Evolutionary conservation across 2,888 invertebrate species (phyloP).

Genomic region (Noctuana brunneofusca): DNA sequence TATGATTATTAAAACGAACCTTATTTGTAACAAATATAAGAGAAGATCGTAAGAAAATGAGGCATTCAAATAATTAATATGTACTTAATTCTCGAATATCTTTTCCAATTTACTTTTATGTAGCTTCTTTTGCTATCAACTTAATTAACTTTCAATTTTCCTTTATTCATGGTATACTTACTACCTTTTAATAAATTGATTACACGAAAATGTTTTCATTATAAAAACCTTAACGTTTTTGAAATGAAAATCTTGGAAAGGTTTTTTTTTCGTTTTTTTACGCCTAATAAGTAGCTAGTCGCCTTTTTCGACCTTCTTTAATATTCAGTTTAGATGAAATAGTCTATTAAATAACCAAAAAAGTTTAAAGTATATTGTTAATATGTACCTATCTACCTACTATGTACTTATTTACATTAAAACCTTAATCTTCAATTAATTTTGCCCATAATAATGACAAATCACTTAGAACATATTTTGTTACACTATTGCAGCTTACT

Average conservation of each 20-base stretch:
- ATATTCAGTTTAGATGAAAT: no score
- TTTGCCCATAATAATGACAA: no score
- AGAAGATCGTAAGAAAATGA: constrained; percentile 27
- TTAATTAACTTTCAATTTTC: constrained; percentile 33
- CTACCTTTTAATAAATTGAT: constrained; percentile 6
- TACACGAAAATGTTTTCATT: constrained; percentile 7
- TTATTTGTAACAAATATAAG: constrained; percentile 22
- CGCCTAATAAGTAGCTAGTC: no score
- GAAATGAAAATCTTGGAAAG: not conserved
- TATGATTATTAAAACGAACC: constrained; percentile 30
- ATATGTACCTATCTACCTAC: no score
- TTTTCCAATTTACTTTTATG: constrained; percentile 18
- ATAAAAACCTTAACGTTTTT: not conserved
- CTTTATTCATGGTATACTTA: constrained; percentile 15
- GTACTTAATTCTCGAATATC: constrained; percentile 22
- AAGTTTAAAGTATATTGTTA: no score
- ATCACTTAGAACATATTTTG: no score
- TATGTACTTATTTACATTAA: no score
- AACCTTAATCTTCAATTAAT: no score
- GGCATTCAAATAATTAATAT: constrained; percentile 25
- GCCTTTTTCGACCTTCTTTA: no score
- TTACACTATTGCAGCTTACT: no score
- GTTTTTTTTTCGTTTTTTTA: not conserved
- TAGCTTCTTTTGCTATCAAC: constrained; percentile 24
- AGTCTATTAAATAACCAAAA: no score